Evolutionary conservation across 1,140 invertebrate genomes (phyloP), one percentile per base, ranked within the genome.

Genomic region (Goniozus legneri): DNA sequence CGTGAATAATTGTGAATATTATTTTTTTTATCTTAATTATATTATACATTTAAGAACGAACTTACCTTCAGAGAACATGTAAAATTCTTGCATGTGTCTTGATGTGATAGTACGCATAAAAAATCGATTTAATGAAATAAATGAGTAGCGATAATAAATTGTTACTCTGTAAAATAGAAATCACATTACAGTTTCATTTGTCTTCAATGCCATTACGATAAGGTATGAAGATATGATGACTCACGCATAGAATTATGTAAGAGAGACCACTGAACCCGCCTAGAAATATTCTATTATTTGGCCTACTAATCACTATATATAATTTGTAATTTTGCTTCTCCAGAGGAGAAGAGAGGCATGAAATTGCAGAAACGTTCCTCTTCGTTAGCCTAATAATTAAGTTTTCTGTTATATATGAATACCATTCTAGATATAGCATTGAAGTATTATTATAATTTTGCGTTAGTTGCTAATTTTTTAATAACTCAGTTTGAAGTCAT

Each of bases 371-470:
- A 43, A 48, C 40, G 56, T 59, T 59, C 51, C 56, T 57, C 19
- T 38, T 33, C 35, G 36, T 36, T 54, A 44, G 56, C 56, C 56
- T 59, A 59, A 59, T 50, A 48, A n/a, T 38, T 33, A 33, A 13
- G 13, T 13, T 33, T 33, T 33, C 14, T 8, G 14, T 33, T 33
- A 8, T 33, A n/a, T n/a, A n/a, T n/a, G n/a, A n/a, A n/a, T n/a
- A n/a, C n/a, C n/a, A 27, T 27, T 4, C 10, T 27, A 27, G 4
- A 10, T 6, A 27, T 27, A 27, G 24, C 24, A 27, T n/a, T n/a
- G n/a, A 27, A 27, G 24, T 27, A 27, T 27, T 27, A 27, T 27
- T 27, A 10, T 27, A 6, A 6, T 27, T 27, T n/a, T n/a, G n/a
- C n/a, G n/a, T n/a, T 27, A 27, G 24, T 27, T 27, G 24, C 4